phyloP scores from a whole-genome alignment of 2,113 vertebrate species.

The Scophthalmus maximus region DNA sequence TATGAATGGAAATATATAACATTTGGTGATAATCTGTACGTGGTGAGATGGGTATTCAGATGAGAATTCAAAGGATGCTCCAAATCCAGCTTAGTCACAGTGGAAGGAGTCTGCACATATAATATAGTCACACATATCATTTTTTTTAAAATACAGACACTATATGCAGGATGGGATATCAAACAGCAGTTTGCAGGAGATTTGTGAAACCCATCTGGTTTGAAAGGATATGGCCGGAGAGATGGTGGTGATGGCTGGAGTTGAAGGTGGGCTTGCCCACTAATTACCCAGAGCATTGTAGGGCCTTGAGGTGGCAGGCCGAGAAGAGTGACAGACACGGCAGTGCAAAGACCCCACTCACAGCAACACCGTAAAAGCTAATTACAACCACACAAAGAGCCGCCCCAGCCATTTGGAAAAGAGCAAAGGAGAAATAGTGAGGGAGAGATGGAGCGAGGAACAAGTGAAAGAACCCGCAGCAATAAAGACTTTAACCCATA shows the following conservation, averaged over 20 bases:
- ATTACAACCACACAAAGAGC: constrained; percentile 94
- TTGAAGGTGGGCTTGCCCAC: constrained; percentile 51
- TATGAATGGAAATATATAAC: too few species aligned
- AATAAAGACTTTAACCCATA: constrained; percentile 90
- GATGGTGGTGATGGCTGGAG: constrained; percentile 1
- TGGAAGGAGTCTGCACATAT: too few species aligned
- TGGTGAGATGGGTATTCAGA: too few species aligned
- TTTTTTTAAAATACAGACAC: too few species aligned
- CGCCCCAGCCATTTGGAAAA: constrained; percentile 86
- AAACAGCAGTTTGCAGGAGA: background rate
- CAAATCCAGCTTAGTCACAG: too few species aligned
- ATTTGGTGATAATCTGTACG: too few species aligned
- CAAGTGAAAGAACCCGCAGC: constrained; percentile 71
- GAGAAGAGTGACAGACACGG: background rate
- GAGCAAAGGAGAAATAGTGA: constrained; percentile 61
- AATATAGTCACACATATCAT: too few species aligned
- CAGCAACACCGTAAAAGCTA: constrained; percentile 93
- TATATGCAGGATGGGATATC: too few species aligned
- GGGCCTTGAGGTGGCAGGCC: constrained; percentile 85
- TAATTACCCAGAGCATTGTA: constrained; percentile 86
- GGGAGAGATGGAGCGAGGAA: constrained; percentile 13
- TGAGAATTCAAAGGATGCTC: too few species aligned
- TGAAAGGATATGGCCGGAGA: too few species aligned
- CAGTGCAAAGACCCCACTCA: constrained; percentile 54
- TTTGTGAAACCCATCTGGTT: too few species aligned